phyloP scores from a whole-genome alignment of 2,113 vertebrate species.

The Manacus vitellinus region DNA sequence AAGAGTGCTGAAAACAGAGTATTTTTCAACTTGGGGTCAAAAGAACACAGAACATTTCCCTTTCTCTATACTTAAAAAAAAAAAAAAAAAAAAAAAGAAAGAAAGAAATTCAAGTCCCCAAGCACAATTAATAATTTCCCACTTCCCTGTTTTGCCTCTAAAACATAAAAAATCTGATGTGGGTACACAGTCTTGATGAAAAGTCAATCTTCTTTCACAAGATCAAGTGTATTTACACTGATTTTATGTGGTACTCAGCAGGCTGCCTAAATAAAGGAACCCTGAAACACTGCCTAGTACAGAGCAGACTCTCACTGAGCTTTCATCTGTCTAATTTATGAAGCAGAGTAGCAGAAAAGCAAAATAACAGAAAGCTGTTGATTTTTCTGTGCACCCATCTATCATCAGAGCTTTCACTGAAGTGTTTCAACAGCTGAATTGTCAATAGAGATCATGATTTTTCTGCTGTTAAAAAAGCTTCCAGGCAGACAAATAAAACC shows the following conservation, averaged over 20 bases:
- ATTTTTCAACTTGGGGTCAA: not conserved
- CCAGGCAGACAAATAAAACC: not conserved
- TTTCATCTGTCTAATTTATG: constrained; percentile 28
- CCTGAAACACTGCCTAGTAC: not conserved
- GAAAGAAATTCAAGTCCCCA: not conserved
- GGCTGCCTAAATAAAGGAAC: not conserved
- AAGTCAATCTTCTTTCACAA: not conserved
- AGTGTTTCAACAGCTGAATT: constrained; percentile 8
- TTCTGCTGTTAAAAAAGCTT: constrained; percentile 13
- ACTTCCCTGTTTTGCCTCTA: not conserved
- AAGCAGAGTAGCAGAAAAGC: not conserved
- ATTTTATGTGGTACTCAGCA: not conserved
- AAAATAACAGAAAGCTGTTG: constrained; percentile 20
- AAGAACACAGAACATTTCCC: not conserved
- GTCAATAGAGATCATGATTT: not conserved
- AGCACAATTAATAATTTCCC: not conserved
- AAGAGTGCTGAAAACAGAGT: not conserved
- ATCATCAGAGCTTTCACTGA: not conserved
- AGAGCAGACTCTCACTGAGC: not conserved
- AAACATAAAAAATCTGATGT: not conserved
- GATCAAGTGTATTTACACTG: not conserved
- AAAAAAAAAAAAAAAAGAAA: not conserved
- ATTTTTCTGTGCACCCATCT: not conserved
- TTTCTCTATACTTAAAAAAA: not conserved
- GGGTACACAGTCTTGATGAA: not conserved